Evolutionary conservation across 92 coral and sea anemone species (phyloP), one percentile per base, ranked within the genome.

Genomic region (Umimayanthus kanabou): DNA sequence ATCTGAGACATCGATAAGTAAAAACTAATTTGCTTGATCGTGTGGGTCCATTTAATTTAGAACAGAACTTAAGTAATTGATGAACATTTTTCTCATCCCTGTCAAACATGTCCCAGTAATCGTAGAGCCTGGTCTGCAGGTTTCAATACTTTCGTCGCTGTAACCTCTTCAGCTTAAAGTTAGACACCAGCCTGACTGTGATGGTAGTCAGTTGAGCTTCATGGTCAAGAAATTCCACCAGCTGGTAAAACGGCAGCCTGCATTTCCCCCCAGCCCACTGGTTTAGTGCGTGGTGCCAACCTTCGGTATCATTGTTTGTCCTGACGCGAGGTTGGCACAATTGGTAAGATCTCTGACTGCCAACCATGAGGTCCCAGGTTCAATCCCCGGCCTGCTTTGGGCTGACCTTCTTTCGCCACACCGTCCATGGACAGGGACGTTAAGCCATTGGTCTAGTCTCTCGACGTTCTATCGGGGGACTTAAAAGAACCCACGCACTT

Each of bases 121-220:
- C 37, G 37, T 0, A 33, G 37, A 33, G 37, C 37, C 20, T 16
- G 22, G 75, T 40, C 57, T 87, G 77, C 16, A 87, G 28, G 25
- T 42, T 39, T 5, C 87, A 66, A 43, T n/a, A 66, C n/a, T 42
- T 39, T 39, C 57, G 43, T 11, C 87, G 49, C 50, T 88, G 90
- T 39, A 37, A 26, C 22, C 83, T 29, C 74, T 74, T 73, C 10
- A 80, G 85, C 66, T 80, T 88, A 6, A 23, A 39, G 69, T 88
- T 72, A 6, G 87, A 88, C 5, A 69, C 72, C 50, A 88, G 90
- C 47, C 90, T 28, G 87, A 49, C 66, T n/a, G 67, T 49, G 13
- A 86, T 39, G 20, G 73, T 22, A 4, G 80, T 86, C 3, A 86
- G 76, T 33, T 69, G 45, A 8, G 86, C 87, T 37, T 88, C 87